Percentiles rank a stretch among this genome's conserved stretches.
These are phyloP conservation scores for Cassiopea xamachana DNA, from an alignment of 30 jellyfish, hydroid and myxozoan species.

Conservation along the genomic window DNA sequence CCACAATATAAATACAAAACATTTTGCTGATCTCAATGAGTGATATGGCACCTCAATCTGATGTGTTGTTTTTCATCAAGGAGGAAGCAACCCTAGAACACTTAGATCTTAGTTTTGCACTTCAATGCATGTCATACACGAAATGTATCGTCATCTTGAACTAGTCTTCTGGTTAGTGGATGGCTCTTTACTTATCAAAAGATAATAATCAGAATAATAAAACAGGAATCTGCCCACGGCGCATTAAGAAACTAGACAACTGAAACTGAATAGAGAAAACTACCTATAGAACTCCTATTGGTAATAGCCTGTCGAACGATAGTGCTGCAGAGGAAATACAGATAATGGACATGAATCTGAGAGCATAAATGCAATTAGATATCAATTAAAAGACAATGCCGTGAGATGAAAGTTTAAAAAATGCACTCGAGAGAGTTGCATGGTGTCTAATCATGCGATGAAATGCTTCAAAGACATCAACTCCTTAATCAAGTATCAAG, in stretches of 20 bases:
- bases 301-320: background rate
- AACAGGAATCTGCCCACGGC: background rate
- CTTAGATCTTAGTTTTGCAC: too few relatives aligned
- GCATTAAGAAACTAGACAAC: background rate
- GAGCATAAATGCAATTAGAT: constrained; percentile 55
- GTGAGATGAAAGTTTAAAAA: background rate
- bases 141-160: too few relatives aligned
- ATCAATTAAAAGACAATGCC: constrained; percentile 22
- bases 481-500: background rate
- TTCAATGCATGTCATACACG: too few relatives aligned
- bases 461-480: background rate
- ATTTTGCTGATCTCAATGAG: too few relatives aligned
- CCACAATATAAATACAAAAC: too few relatives aligned
- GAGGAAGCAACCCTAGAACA: too few relatives aligned
- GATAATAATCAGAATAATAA: background rate
- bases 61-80: too few relatives aligned
- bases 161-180: too few relatives aligned
- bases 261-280: background rate
- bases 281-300: background rate
- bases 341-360: constrained; percentile 15
- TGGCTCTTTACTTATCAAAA: too few relatives aligned
- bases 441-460: constrained; percentile 45
- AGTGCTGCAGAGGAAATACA: constrained; percentile 11
- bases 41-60: too few relatives aligned
- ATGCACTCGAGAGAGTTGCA: constrained; percentile 37